Conservation (phyloP, 2,888 invertebrate species). For the Tipula vernalis region DNA sequence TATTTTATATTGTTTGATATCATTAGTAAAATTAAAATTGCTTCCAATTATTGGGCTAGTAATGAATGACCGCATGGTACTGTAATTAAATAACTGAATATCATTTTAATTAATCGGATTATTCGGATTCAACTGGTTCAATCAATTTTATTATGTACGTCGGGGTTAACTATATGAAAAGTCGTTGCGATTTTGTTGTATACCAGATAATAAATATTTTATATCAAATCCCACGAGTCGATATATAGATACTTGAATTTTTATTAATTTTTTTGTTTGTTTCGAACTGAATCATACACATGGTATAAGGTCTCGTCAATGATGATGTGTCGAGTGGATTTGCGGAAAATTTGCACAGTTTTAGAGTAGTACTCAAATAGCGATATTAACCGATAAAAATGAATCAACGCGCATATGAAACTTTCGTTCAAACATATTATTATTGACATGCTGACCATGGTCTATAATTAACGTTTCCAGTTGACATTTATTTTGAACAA, state of each 20-base stretch:
- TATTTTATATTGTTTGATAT: background rate
- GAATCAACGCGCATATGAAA: background rate
- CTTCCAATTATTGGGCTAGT: background rate
- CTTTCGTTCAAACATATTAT: no score
- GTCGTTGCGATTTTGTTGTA: background rate
- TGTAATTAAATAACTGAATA: background rate
- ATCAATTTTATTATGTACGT: background rate
- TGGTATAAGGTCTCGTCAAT: no score
- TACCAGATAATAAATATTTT: background rate
- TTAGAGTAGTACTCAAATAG: background rate
- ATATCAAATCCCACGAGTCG: background rate
- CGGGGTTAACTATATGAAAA: background rate
- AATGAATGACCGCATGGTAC: background rate
- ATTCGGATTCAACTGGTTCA: background rate
- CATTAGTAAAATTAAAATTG: background rate
- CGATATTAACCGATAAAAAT: background rate
- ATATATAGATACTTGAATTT: background rate
- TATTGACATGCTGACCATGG: no score
- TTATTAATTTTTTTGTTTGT: background rate
- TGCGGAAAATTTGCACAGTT: background rate
- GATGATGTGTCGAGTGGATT: background rate
- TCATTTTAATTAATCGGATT: background rate
- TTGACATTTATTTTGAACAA: background rate
- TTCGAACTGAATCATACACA: no score
- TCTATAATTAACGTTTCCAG: background rate